Evolutionary conservation across 2,888 invertebrate genomes (phyloP), one percentile per base, ranked within the genome.

Genomic region (Eupithecia dodoneata): DNA sequence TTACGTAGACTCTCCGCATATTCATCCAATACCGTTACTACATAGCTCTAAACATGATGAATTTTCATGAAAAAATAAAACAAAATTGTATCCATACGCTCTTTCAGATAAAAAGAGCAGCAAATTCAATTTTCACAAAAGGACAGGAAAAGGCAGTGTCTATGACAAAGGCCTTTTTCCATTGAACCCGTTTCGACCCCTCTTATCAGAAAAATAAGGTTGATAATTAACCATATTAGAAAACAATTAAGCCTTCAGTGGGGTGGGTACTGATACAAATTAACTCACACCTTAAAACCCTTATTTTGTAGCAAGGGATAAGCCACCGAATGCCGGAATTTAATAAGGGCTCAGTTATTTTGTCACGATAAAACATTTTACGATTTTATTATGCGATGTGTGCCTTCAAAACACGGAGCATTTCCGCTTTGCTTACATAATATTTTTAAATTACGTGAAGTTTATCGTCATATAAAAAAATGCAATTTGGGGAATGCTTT

Each of bases 351-450:
- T 75, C 86, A 87, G 84, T 85, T 87, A 89, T 88, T 90, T 83
- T 85, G 81, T 88, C 83, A 83, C 84, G 78, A 87, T 89, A 89
- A 88, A 89, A 90, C 89, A 91, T 92, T 92, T 92, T 79, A 93
- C 90, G 90, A 87, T 88, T 88, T 90, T 89, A 91, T 90, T 90
- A 90, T 86, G 82, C 82, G 83, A 87, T 87, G 88, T 87, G 88
- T 87, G 84, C 85, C 85, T 84, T 88, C 70, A 87, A 88, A 88
- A 90, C 89, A 89, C 84, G 86, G 88, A 89, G 90, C 91, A 91
- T 90, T 90, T 90, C 85, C 81, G 83, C 85, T 82, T 87, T 87
- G 88, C 90, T 89, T 89, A 89, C 91, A 90, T 92, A 91, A 93
- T 90, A 91, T 89, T 87, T 86, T 86, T 85, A 89, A 91, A 92